Base-by-base conservation (phyloP, 2,888 invertebrate genomes). In the Cacoxenus indagator region DNA sequence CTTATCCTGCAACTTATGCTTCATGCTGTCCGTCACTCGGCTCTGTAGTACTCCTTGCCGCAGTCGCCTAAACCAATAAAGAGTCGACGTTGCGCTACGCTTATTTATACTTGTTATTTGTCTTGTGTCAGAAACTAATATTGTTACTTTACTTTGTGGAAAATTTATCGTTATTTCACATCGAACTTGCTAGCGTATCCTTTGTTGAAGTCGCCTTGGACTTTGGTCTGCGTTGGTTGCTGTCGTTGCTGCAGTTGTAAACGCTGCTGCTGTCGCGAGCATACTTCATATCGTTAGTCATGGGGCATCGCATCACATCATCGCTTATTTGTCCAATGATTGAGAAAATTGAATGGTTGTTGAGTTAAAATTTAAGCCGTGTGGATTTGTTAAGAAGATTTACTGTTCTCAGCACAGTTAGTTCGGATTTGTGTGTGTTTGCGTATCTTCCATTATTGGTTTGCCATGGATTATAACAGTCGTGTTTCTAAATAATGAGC, bases 81-180 rank as follows among this genome's bases (percentile, higher is more conserved):
- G 26, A 26, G 55, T 6, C 57, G 19, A 62, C 22, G 22, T 68
- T 76, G 67, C 26, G 76, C 79, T 51, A 51, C 51, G 22, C 51
- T 81, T 80, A 81, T 80, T 80, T 81, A 80, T 80, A 75, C 77
- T 76, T 75, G 72, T 71, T 81, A 79, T 80, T 80, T 80, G 81
- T 81, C 81, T 81, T 77, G 72, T 73, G 72, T 69, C 73, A 68
- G 72, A 75, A 81, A 81, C 78, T 81, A 81, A 81, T 78, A 81
- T 76, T 72, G 65, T 73, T 70, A 67, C 71, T 64, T 46, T 68
- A 66, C 67, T 67, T 67, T 62, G 61, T 62, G 61, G 43, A 62
- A 62, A 62, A 62, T 62, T 62, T 62, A 62, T 62, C 45, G 45
- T 62, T 51, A 17, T 51, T 51, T 51, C 22, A 51, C 51, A 51